phyloP scores from a whole-genome alignment of 2,113 vertebrate species.

The Pseudopipra pipra region DNA sequence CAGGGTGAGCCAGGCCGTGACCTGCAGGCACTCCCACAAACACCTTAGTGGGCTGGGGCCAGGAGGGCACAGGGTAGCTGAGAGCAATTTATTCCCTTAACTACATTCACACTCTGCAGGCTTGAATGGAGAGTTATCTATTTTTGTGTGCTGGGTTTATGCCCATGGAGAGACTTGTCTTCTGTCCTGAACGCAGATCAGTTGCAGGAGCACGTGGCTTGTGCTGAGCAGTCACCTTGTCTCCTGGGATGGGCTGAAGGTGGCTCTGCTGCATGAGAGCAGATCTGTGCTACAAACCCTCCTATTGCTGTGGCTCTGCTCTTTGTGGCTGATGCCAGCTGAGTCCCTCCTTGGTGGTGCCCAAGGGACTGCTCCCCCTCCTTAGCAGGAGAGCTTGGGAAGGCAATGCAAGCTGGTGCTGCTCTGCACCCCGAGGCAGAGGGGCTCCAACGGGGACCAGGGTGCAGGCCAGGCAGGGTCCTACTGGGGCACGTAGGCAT shows the following conservation, averaged over 20 bases:
- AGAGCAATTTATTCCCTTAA: conserved; percentile 23
- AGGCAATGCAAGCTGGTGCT: neutral
- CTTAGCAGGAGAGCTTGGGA: accelerated
- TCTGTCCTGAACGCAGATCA: neutral
- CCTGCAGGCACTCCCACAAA: neutral
- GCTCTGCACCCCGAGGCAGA: neutral
- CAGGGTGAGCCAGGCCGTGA: neutral
- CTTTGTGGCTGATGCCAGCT: neutral
- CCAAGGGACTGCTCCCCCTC: neutral
- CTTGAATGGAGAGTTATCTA: neutral
- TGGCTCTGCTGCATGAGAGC: neutral
- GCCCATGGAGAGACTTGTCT: neutral
- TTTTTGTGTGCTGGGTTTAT: neutral
- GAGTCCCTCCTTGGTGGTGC: accelerated
- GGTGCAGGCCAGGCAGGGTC: neutral
- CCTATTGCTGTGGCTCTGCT: neutral
- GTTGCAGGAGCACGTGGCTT: neutral
- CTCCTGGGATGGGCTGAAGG: neutral
- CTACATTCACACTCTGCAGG: neutral
- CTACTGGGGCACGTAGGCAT: accelerated
- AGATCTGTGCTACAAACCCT: neutral
- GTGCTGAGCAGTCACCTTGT: neutral
- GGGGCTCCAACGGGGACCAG: accelerated
- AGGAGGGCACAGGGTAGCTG: neutral
- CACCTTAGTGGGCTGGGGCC: neutral